Conservation (phyloP, 2,113 vertebrate species). For the Erythrocercus mccallii region DNA sequence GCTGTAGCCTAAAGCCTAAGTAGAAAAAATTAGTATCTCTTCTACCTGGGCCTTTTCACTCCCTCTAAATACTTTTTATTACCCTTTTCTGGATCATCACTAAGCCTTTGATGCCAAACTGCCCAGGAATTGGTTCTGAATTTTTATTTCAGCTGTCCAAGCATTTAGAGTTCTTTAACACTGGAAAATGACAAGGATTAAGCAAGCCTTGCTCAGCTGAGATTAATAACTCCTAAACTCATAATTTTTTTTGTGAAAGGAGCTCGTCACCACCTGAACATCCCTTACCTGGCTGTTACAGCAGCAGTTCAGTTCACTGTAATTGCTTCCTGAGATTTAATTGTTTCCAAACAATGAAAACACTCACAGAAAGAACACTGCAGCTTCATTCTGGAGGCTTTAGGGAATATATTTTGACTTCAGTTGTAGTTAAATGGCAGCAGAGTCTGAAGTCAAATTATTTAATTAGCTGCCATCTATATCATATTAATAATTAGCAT, state of each 20-base stretch:
- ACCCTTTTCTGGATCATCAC: not conserved
- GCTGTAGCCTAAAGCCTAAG: not conserved
- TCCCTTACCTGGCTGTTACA: not conserved
- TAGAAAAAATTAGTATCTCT: not conserved
- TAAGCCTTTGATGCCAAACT: not conserved
- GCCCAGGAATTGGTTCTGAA: not conserved
- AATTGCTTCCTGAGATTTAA: not conserved
- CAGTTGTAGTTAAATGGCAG: not conserved
- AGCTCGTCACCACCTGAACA: not conserved
- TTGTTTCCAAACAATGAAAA: not conserved
- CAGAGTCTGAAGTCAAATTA: not conserved
- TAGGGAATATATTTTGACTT: constrained; percentile 13
- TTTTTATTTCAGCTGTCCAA: not conserved
- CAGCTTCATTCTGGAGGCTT: not conserved
- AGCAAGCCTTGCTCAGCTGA: not conserved
- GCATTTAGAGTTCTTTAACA: not conserved
- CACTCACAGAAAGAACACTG: not conserved
- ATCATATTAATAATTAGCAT: not conserved
- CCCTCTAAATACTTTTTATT: not conserved
- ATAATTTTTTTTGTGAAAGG: not conserved
- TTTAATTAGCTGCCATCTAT: not conserved
- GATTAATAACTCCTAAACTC: not conserved
- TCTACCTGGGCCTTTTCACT: not conserved
- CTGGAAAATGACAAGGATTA: not conserved
- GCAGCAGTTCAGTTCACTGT: not conserved